Conservation (phyloP, 2,888 invertebrate species). For the Athetis lepigone region DNA sequence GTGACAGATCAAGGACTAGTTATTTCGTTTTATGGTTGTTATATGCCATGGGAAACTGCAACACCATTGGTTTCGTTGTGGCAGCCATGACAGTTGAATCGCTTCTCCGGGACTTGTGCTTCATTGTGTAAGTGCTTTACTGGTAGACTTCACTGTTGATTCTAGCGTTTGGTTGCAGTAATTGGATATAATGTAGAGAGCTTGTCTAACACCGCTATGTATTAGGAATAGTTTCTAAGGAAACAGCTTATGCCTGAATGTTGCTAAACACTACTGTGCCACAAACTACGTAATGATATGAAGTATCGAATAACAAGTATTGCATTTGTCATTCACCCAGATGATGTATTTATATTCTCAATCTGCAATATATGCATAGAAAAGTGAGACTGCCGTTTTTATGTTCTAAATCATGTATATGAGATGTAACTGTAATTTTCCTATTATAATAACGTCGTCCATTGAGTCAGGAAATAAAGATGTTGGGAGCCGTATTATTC, state of each 20-base stretch:
- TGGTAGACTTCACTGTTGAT: too few species aligned
- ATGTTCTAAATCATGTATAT: slow-evolving; percentile 8
- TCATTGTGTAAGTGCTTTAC: too few species aligned
- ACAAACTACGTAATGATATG: background rate
- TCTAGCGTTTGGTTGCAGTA: too few species aligned
- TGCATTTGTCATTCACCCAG: slow-evolving; percentile 16
- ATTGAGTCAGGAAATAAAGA: slow-evolving; percentile 1
- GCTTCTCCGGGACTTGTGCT: too few species aligned
- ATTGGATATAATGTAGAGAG: too few species aligned
- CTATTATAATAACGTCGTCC: slow-evolving; percentile 3
- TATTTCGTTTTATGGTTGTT: slow-evolving; percentile 26
- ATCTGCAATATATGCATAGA: slow-evolving; percentile 3
- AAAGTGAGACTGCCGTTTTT: too few species aligned
- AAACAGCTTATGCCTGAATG: too few species aligned
- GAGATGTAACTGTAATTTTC: slow-evolving; percentile 23
- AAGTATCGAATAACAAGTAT: slow-evolving; percentile 7
- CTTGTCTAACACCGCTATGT: too few species aligned
- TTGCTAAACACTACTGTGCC: background rate
- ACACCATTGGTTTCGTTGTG: too few species aligned
- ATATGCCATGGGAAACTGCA: slow-evolving; percentile 34
- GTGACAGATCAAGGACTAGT: slow-evolving; percentile 52
- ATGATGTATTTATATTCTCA: slow-evolving; percentile 28
- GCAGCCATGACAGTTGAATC: too few species aligned
- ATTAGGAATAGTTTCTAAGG: too few species aligned
- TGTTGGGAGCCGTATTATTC: background rate